A percentile compares a stretch with the other conserved stretches of the same genome.
Evolutionary conservation across 1,140 invertebrate species (phyloP).

Genomic region (Pomacea maculata): DNA sequence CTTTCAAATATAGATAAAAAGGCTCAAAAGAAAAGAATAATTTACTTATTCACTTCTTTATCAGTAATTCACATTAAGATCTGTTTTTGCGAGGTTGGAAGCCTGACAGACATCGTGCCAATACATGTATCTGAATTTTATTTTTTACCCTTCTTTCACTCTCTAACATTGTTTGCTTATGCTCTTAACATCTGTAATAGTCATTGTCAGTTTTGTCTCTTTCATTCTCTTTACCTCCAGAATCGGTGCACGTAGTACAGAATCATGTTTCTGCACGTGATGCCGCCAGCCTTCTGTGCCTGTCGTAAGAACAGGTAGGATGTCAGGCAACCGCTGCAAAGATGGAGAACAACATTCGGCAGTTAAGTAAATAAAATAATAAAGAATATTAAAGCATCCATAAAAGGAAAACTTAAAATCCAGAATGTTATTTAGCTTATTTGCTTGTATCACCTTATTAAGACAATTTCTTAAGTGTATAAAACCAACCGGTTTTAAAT

Average conservation of each 20-base stretch:
- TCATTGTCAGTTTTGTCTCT: not conserved
- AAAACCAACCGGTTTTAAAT: no score
- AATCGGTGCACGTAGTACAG: slow-evolving; percentile 8
- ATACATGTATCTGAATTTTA: not conserved
- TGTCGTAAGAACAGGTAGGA: not conserved
- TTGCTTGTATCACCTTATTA: no score
- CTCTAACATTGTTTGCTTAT: not conserved
- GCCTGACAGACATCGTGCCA: not conserved
- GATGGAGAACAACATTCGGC: not conserved
- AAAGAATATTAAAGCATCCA: no score
- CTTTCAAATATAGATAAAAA: not conserved
- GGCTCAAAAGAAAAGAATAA: no score
- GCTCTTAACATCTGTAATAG: not conserved
- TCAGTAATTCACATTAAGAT: not conserved
- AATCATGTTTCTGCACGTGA: not conserved
- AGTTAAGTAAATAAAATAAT: no score
- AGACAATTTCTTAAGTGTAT: no score
- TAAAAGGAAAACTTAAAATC: no score
- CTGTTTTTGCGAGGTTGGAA: not conserved
- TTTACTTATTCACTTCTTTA: not conserved
- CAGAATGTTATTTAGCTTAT: no score
- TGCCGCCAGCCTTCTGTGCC: not conserved
- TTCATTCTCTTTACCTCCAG: slow-evolving; percentile 2
- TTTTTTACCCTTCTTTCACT: not conserved
- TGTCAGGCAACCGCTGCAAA: slow-evolving; percentile 7